Percentiles rank a stretch among this genome's conserved stretches.
Conservation (phyloP, 2,797 vertebrate genomes). For the Anabas testudineus region DNA sequence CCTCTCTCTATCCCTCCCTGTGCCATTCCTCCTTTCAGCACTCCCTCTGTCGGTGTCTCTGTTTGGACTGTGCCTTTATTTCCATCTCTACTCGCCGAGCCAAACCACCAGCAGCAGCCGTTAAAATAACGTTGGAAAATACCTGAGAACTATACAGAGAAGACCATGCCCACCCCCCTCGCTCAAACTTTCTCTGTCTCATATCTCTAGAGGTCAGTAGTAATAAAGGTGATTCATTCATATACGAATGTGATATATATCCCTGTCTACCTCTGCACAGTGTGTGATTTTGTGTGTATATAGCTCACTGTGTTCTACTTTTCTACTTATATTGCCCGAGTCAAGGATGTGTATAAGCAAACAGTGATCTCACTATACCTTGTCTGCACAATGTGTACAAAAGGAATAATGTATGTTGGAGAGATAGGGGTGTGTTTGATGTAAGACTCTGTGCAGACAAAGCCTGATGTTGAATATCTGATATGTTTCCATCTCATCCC, state of each 20-base stretch:
- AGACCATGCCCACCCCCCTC: background rate
- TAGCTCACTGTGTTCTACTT: conserved; percentile 17
- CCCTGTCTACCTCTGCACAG: conserved; percentile 30
- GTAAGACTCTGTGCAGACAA: background rate
- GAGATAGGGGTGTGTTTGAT: background rate
- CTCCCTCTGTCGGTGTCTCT: background rate
- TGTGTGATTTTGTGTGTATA: conserved; percentile 17
- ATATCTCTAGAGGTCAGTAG: conserved; percentile 42
- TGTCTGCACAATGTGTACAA: conserved; percentile 8
- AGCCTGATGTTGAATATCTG: background rate
- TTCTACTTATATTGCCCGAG: conserved; percentile 17
- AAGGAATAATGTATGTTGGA: conserved; percentile 4
- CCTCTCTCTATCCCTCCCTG: background rate
- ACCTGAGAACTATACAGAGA: conserved; percentile 19
- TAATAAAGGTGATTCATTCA: conserved; percentile 74
- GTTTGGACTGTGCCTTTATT: conserved; percentile 6
- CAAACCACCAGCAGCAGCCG: conserved; percentile 29
- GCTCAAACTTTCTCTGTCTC: conserved; percentile 11
- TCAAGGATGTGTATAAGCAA: conserved; percentile 23
- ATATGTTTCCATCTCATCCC: background rate
- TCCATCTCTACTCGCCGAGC: conserved; percentile 1
- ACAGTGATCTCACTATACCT: conserved; percentile 15
- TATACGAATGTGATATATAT: conserved; percentile 60
- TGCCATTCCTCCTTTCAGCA: background rate
- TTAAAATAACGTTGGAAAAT: conserved; percentile 52